These are phyloP conservation scores for Pegoplata infirma DNA, from an alignment of 2,888 invertebrate species.

Conservation along the genomic window DNA sequence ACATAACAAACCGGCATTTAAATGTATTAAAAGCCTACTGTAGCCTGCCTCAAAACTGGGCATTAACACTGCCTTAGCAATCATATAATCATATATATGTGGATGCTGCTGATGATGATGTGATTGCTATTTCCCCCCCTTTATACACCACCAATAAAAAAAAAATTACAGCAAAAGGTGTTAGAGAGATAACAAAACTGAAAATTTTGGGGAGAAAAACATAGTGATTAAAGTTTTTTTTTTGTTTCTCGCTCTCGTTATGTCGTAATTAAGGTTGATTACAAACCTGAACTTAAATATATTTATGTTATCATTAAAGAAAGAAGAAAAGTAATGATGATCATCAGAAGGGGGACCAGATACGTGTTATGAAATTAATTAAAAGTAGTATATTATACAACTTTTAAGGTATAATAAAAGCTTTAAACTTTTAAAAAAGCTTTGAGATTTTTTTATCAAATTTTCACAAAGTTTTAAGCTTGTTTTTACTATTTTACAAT, in stretches of 20 bases:
- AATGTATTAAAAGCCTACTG: too few relatives aligned
- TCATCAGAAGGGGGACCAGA: too few relatives aligned
- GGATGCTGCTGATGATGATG: not conserved
- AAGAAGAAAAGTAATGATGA: not conserved
- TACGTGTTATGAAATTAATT: not conserved
- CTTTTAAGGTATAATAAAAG: too few relatives aligned
- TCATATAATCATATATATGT: constrained; percentile 53
- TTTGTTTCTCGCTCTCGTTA: too few relatives aligned
- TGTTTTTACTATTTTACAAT: too few relatives aligned
- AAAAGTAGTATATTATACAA: not conserved
- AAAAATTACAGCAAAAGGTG: constrained; percentile 15
- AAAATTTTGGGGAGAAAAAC: constrained; percentile 18
- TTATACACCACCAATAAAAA: not conserved
- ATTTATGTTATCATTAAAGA: not conserved
- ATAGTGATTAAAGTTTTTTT: not conserved
- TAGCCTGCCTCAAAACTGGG: constrained; percentile 49
- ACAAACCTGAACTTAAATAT: constrained; percentile 9
- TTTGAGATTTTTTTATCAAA: too few relatives aligned
- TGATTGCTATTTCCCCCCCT: not conserved
- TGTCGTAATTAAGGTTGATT: constrained; percentile 17
- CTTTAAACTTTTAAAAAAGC: too few relatives aligned
- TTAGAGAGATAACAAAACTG: constrained; percentile 37
- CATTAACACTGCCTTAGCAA: constrained; percentile 52
- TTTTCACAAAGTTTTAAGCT: too few relatives aligned
- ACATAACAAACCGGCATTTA: constrained; percentile 59